Evolutionary conservation across 2,113 vertebrate species (phyloP).

Genomic region (Silurus meridionalis): DNA sequence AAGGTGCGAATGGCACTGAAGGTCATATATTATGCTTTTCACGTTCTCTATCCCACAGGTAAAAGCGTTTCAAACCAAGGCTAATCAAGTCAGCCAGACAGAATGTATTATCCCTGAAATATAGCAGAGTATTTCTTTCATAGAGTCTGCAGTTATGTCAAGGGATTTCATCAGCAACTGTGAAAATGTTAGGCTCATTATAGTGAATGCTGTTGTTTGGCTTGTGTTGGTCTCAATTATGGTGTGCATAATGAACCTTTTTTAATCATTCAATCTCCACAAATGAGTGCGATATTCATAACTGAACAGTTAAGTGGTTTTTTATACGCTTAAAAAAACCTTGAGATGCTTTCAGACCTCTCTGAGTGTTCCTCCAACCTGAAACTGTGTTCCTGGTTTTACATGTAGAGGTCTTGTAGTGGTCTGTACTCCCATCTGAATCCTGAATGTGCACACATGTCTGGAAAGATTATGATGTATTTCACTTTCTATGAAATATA

Average conservation of each 20-base stretch:
- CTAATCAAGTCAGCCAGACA: slow-evolving; percentile 53
- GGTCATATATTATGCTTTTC: slow-evolving; percentile 32
- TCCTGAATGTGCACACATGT: neutral
- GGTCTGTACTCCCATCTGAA: neutral
- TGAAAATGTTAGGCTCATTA: slow-evolving; percentile 42
- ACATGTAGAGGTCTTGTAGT: neutral
- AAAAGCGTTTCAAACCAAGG: slow-evolving; percentile 41
- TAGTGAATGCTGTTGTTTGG: slow-evolving; percentile 40
- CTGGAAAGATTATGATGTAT: neutral
- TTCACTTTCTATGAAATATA: neutral
- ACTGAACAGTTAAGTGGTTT: neutral
- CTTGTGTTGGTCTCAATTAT: slow-evolving; percentile 31
- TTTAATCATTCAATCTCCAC: slow-evolving; percentile 12
- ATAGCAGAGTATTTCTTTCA: slow-evolving; percentile 46
- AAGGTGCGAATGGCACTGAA: neutral
- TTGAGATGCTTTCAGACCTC: neutral
- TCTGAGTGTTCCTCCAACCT: neutral
- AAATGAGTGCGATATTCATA: slow-evolving; percentile 18
- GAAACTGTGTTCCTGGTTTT: neutral
- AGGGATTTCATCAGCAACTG: slow-evolving; percentile 54
- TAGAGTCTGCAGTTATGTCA: slow-evolving; percentile 50
- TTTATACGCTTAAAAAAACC: neutral
- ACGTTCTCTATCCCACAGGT: slow-evolving; percentile 28
- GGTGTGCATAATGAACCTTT: slow-evolving; percentile 20
- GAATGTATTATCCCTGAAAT: slow-evolving; percentile 48